Evolutionary conservation across 2,113 vertebrate species (phyloP).

Genomic region (Eupsittula cactorum): DNA sequence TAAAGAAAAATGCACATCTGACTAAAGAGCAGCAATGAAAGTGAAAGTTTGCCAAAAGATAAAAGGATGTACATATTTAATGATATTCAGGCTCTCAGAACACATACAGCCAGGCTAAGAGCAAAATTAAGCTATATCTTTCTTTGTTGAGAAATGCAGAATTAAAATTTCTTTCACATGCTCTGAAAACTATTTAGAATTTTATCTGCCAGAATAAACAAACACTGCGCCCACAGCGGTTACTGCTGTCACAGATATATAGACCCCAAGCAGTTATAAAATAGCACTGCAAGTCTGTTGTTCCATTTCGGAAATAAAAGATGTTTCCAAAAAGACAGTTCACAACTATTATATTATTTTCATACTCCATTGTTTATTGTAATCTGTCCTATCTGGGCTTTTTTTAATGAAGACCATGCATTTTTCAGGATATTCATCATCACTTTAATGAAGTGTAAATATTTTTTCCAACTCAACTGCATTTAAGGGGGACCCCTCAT

Average conservation of each 20-base stretch:
- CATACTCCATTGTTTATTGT: not conserved
- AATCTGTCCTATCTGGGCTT: not conserved
- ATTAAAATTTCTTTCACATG: not conserved
- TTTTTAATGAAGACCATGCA: not conserved
- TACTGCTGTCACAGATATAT: not conserved
- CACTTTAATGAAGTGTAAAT: not conserved
- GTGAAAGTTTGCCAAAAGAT: conserved; percentile 34
- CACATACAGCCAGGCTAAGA: not conserved
- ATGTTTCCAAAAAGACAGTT: not conserved
- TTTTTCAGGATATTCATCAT: not conserved
- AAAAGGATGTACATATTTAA: conserved; percentile 36
- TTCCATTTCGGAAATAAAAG: not conserved
- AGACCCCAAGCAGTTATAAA: not conserved
- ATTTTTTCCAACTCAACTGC: not conserved
- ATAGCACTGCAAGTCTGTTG: not conserved
- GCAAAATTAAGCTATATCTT: not conserved
- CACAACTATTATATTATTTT: not conserved
- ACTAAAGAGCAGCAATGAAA: conserved; percentile 49
- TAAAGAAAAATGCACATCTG: conserved; percentile 54
- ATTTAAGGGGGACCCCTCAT: not conserved
- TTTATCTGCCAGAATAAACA: not conserved
- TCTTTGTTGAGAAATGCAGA: not conserved
- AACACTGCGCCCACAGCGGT: not conserved
- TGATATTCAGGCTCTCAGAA: not conserved
- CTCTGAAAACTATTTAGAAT: not conserved